Evolutionary conservation across 2,888 invertebrate species (phyloP).

Genomic region (Brenthis hecate): DNA sequence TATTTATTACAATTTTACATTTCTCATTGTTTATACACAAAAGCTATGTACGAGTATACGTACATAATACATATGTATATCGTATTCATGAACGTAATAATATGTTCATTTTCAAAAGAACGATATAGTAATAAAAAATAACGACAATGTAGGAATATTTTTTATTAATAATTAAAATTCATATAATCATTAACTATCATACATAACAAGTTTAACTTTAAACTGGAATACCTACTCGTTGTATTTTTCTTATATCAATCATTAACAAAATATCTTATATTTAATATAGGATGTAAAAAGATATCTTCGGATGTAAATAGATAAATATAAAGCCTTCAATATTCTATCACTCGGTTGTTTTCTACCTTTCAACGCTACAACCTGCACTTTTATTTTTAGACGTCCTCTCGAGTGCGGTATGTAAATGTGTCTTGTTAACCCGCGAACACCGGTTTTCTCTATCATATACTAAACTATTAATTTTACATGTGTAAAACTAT

Average conservation of each 20-base stretch:
- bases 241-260: no score
- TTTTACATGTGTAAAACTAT: slow-evolving; percentile 27
- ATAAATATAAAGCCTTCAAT: slow-evolving; percentile 32
- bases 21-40: no score
- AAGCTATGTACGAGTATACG: no score
- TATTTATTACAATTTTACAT: not conserved
- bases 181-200: no score
- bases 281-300: slow-evolving; percentile 8
- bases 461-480: slow-evolving; percentile 26
- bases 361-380: slow-evolving; percentile 50
- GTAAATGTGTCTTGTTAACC: slow-evolving; percentile 64
- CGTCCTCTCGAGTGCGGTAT: slow-evolving; percentile 61
- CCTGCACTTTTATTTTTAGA: slow-evolving; percentile 72
- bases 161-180: no score
- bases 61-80: not conserved
- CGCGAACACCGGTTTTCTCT: slow-evolving; percentile 27
- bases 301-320: slow-evolving; percentile 22
- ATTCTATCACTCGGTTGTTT: slow-evolving; percentile 38
- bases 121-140: no score
- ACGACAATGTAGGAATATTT: no score
- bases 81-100: not conserved
- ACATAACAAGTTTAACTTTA: no score
- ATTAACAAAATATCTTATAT: not conserved
- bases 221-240: no score
- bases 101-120: no score